A percentile compares a stretch with the other conserved stretches of the same genome.
Evolutionary conservation across 1,140 invertebrate genomes (phyloP).

Genomic region (Saccostrea cuccullata): DNA sequence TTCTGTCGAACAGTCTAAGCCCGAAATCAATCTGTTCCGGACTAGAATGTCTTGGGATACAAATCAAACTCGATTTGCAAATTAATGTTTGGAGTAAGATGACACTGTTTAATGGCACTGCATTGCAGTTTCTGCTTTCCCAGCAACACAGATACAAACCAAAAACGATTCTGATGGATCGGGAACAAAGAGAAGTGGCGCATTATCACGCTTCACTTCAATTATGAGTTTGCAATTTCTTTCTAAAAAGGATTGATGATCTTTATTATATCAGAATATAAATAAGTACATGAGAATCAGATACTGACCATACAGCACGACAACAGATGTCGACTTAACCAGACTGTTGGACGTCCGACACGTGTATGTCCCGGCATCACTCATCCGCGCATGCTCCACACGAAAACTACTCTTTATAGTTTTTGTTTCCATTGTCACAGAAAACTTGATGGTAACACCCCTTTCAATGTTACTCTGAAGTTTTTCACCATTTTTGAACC

Average conservation of each 20-base stretch:
- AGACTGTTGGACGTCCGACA: slow-evolving; percentile 67
- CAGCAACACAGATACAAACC: neutral
- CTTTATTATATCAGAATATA: neutral
- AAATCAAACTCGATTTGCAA: slow-evolving; percentile 34
- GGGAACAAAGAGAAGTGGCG: neutral
- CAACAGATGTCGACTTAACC: slow-evolving; percentile 64
- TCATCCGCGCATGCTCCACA: slow-evolving; percentile 63
- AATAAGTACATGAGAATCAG: neutral
- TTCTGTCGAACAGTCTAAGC: neutral
- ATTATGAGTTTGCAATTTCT: neutral
- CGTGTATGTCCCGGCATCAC: slow-evolving; percentile 68
- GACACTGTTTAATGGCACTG: slow-evolving; percentile 19
- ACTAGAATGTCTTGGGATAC: slow-evolving; percentile 27
- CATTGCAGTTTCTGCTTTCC: neutral
- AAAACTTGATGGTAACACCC: slow-evolving; percentile 62
- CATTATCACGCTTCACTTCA: slow-evolving; percentile 2
- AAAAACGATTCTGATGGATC: neutral
- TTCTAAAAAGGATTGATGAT: neutral
- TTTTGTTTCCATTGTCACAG: slow-evolving; percentile 60
- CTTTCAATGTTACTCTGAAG: slow-evolving; percentile 50
- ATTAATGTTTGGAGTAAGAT: slow-evolving; percentile 36
- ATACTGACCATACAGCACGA: slow-evolving; percentile 69
- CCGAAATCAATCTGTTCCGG: slow-evolving; percentile 21
- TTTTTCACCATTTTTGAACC: slow-evolving; percentile 73
- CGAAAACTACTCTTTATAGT: slow-evolving; percentile 68